A percentile compares a stretch with the other conserved stretches of the same genome.
phyloP scores from a whole-genome alignment of 2,113 vertebrate genomes.

The Piaya cayana region DNA sequence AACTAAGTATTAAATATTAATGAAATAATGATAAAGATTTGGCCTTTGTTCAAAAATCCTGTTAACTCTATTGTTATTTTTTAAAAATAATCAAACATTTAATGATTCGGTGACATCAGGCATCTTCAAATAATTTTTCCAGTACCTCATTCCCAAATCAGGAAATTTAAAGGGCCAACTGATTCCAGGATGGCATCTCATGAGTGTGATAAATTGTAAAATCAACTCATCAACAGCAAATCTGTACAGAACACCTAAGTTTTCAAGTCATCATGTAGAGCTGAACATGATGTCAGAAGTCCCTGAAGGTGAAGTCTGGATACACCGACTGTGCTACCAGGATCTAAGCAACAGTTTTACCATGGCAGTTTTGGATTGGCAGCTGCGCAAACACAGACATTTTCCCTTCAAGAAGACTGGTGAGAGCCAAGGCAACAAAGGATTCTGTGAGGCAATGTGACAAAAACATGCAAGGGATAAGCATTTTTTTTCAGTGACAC shows the following conservation, averaged over 20 bases:
- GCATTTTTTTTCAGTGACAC: neutral
- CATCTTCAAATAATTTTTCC: neutral
- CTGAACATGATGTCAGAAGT: neutral
- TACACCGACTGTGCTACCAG: accelerated
- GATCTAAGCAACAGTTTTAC: neutral
- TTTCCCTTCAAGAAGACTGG: neutral
- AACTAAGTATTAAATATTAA: too few relatives aligned
- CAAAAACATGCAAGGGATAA: neutral
- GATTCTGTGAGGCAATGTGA: neutral
- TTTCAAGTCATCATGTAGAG: neutral
- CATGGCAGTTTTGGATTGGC: neutral
- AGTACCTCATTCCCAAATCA: neutral
- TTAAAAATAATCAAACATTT: neutral
- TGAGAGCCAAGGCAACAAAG: accelerated
- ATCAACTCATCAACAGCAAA: neutral
- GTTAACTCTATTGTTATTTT: neutral
- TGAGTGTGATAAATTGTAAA: neutral
- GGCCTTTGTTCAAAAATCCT: neutral
- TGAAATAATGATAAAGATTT: too few relatives aligned
- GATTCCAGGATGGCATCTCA: neutral
- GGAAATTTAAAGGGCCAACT: neutral
- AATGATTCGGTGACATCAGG: neutral
- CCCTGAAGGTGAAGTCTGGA: neutral
- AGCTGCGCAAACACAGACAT: neutral
- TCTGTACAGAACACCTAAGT: neutral